Percentiles rank a stretch among this genome's conserved stretches.
These are phyloP conservation scores for Alligator mississippiensis DNA, from an alignment of 2,113 vertebrate species.

Conservation along the genomic window DNA sequence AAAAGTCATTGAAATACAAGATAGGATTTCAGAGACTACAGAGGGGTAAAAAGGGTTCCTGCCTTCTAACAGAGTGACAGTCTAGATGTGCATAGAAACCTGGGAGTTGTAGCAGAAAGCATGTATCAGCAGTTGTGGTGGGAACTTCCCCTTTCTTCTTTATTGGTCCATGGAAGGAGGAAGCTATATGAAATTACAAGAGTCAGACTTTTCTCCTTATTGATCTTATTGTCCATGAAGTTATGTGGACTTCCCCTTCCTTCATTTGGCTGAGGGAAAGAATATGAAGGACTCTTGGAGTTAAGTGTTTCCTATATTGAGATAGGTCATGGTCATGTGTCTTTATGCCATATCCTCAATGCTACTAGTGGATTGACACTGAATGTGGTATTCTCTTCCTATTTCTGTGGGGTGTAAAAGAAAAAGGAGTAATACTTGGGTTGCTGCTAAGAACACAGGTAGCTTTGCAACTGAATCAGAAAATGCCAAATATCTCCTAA, in stretches of 20 bases:
- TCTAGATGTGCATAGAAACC: background rate
- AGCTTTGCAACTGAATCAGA: background rate
- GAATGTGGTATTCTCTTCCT: constrained; percentile 6
- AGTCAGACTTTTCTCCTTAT: fast-evolving
- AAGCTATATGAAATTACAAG: background rate
- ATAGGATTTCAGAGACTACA: no score
- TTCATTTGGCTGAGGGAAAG: background rate
- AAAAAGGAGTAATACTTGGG: background rate
- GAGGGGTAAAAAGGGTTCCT: no score
- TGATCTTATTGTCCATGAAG: background rate
- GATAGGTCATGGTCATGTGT: background rate
- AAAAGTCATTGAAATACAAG: no score
- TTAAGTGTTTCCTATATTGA: background rate
- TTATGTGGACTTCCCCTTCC: background rate
- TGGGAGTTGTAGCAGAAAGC: background rate
- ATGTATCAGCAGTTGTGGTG: background rate
- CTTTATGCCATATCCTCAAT: background rate
- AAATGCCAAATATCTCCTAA: background rate
- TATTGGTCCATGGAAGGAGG: background rate
- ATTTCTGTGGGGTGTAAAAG: constrained; percentile 7
- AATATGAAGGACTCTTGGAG: background rate
- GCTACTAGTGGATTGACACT: background rate
- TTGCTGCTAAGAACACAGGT: background rate
- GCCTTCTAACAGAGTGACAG: no score
- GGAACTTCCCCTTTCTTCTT: background rate